Evolutionary conservation across 2,888 invertebrate genomes (phyloP).

Genomic region (Nineta flava): DNA sequence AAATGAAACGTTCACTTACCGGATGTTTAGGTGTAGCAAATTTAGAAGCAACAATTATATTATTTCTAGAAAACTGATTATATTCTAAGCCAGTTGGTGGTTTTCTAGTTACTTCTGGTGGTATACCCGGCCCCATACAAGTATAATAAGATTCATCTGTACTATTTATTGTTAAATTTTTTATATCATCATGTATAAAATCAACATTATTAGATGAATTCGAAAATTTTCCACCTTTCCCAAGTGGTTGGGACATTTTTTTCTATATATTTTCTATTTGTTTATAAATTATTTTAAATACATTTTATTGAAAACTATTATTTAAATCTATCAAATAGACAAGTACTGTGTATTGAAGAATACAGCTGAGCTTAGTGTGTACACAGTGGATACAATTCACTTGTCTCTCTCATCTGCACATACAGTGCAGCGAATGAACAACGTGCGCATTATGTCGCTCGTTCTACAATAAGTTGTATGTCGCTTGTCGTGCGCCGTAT

Average conservation of each 20-base stretch:
- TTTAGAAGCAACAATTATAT: not conserved
- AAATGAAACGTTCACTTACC: not conserved
- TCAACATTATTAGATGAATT: not conserved
- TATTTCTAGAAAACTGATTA: not conserved
- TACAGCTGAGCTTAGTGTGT: no score
- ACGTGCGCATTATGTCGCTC: no score
- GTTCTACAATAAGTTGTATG: no score
- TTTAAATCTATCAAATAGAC: no score
- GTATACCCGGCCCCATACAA: not conserved
- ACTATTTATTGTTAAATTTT: not conserved
- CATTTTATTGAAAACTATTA: no score
- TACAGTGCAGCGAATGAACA: no score
- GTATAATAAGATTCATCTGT: conserved; percentile 1
- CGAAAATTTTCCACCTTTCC: not conserved
- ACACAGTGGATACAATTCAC: no score
- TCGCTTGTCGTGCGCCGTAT: no score
- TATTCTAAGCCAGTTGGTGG: not conserved
- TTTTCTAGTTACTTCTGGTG: not conserved
- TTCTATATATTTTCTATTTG: not conserved
- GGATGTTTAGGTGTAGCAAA: not conserved
- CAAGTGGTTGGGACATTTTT: conserved; percentile 1
- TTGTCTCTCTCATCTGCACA: no score
- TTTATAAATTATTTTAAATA: no score
- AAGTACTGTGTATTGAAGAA: no score
- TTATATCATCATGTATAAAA: not conserved